Conservation (phyloP, 1,140 invertebrate species). For the Diabrotica undecimpunctata region DNA sequence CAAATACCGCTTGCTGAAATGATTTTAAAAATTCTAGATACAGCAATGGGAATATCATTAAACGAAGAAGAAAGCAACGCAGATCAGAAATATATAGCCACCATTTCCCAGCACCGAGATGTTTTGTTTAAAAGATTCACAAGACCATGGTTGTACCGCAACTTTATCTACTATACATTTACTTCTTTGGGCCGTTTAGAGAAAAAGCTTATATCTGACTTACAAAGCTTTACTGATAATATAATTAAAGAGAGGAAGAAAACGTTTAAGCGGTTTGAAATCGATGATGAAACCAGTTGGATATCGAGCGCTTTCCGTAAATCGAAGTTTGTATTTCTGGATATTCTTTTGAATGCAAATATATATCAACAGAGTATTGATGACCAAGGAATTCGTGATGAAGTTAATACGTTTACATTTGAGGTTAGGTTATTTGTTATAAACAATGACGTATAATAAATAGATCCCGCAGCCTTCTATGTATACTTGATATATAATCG, state of each 20-base stretch:
- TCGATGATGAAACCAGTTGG: constrained; percentile 25
- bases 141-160: constrained; percentile 58
- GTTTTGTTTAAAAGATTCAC: constrained; percentile 46
- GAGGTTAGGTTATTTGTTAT: constrained; percentile 46
- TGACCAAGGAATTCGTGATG: constrained; percentile 68
- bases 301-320: constrained; percentile 20
- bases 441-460: no score
- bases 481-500: no score
- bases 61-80: no score
- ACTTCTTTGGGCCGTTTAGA: constrained; percentile 50
- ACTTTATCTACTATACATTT: constrained; percentile 53
- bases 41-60: no score
- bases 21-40: no score
- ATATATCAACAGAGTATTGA: constrained; percentile 52
- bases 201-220: constrained; percentile 49
- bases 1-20: no score
- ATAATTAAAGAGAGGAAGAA: constrained; percentile 39
- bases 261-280: constrained; percentile 21
- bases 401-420: constrained; percentile 83
- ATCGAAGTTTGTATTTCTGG: constrained; percentile 72
- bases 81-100: no score
- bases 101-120: no score
- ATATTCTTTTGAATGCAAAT: constrained; percentile 64
- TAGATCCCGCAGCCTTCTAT: no score
- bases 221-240: constrained; percentile 60